Percentiles rank a stretch among this genome's conserved stretches.
Conservation (phyloP, 1,140 invertebrate genomes). For the Aphis craccivora region DNA sequence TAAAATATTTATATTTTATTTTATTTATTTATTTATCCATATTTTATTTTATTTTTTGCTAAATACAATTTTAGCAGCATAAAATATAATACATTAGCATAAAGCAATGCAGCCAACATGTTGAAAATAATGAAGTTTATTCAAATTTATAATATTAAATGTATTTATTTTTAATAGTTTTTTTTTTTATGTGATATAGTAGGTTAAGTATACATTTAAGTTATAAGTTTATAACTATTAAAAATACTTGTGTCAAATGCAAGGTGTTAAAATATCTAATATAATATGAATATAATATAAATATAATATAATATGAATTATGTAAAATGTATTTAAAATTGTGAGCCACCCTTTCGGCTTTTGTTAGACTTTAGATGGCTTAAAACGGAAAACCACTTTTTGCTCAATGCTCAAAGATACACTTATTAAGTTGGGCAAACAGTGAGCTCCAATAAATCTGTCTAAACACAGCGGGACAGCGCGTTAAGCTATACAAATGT, state of each 20-base stretch:
- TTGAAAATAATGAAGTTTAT: neutral
- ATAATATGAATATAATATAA: too few species aligned
- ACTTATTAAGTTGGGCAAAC: conserved; percentile 20
- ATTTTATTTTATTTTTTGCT: neutral
- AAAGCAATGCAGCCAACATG: neutral
- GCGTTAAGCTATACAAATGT: neutral
- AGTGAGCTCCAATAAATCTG: neutral
- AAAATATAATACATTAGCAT: neutral
- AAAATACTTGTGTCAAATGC: neutral
- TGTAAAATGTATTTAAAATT: neutral
- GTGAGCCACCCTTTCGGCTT: neutral
- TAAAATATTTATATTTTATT: neutral
- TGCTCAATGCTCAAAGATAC: neutral
- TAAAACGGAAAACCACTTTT: neutral
- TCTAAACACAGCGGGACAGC: neutral
- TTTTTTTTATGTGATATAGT: neutral
- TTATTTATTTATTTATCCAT: neutral
- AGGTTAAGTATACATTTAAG: neutral
- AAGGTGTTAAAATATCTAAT: neutral
- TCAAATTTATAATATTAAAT: neutral
- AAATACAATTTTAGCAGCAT: neutral
- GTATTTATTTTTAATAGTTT: neutral
- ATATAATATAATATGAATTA: neutral
- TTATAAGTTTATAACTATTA: neutral
- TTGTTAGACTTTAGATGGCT: neutral